Percentiles rank a stretch among this genome's conserved stretches.
Evolutionary conservation across 1,140 invertebrate species (phyloP).

Genomic region (Drosophila baimaii): DNA sequence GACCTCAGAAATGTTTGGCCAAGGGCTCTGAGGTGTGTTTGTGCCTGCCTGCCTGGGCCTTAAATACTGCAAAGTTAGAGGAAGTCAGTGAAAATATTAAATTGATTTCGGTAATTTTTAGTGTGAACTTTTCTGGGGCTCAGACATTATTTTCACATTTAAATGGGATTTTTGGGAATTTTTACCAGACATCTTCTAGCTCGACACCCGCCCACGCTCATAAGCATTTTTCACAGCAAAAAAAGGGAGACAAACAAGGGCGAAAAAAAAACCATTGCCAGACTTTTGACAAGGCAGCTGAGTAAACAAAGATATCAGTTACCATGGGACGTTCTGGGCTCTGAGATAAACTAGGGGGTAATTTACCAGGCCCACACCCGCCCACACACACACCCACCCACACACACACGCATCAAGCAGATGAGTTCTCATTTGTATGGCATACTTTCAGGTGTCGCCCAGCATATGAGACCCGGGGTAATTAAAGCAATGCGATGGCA

Average conservation of each 20-base stretch:
- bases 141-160: constrained; percentile 28
- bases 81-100: constrained; percentile 41
- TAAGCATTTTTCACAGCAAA: constrained; percentile 31
- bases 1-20: constrained; percentile 48
- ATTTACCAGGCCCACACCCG: constrained; percentile 18
- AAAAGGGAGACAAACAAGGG: constrained; percentile 15
- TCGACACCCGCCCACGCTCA: neutral
- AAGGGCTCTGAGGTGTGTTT: constrained; percentile 18
- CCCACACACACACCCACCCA: neutral
- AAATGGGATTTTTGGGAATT: constrained; percentile 11
- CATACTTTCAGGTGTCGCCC: constrained; percentile 38
- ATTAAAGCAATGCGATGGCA: constrained; percentile 42
- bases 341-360: constrained; percentile 27
- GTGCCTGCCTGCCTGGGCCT: constrained; percentile 6
- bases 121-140: constrained; percentile 15
- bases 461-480: constrained; percentile 37
- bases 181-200: constrained; percentile 27
- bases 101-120: constrained; percentile 47
- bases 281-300: constrained; percentile 40
- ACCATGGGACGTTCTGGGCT: constrained; percentile 15
- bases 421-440: constrained; percentile 37
- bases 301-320: constrained; percentile 66
- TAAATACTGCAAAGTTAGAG: constrained; percentile 35
- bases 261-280: constrained; percentile 11
- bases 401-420: constrained; percentile 15